Evolutionary conservation across 2,888 invertebrate genomes (phyloP), one percentile per base, ranked within the genome.

Genomic region (Idaea aversata): DNA sequence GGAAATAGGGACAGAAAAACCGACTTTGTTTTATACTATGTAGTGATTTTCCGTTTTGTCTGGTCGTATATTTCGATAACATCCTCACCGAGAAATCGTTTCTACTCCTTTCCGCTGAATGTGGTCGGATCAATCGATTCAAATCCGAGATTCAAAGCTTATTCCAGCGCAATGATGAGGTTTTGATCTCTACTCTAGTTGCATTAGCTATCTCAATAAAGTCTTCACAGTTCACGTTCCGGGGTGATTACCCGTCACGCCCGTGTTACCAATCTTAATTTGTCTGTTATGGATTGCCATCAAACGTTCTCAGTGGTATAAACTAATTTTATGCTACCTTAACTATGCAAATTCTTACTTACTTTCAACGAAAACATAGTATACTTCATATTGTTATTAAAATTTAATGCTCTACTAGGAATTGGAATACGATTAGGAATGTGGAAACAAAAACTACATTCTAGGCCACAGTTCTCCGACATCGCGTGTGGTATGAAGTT

Each of bases 401-500:
- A 25, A 25, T 25, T 25, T 25, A 25, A 25, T 25, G 25, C 25
- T 25, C 25, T 25, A 25, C 25, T 25, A 25, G 25, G 25, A 25
- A 63, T 59, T 64, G 59, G 59, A 61, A 66, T 60, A 62, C 47
- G 7, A 65, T 15, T 7, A 38, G 16, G 61, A 61, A 36, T 47
- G 36, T 47, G 15, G 57, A 67, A 71, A 73, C 70, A 70, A 65
- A 62, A 70, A 67, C 63, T 34, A 69, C 69, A 75, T 75, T 78
- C 71, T 79, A 77, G 77, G 77, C 63, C 77, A 78, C 69, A 75
- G 79, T 75, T 77, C 69, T 65, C 69, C 67, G 61, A 61, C 75
- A 75, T 77, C 70, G 81, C 80, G 81, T 83, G 81, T 81, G 77
- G 63, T 67, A 77, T 71, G 67, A 73, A 75, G 70, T 77, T 77